Base-by-base conservation (phyloP, 2,113 vertebrate species). In the Empidonax traillii region DNA sequence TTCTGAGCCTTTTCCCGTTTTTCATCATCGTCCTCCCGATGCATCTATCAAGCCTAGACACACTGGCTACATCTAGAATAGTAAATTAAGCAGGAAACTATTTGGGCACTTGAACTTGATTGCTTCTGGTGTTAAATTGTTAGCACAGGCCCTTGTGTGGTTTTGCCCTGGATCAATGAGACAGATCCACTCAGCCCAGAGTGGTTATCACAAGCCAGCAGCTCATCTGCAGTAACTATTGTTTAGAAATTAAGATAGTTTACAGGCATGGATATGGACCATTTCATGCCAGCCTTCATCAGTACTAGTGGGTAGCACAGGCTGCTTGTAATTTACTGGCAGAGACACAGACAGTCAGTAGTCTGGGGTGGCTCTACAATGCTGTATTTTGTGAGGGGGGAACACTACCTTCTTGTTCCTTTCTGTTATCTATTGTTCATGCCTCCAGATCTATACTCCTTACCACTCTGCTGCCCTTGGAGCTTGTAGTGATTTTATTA, bases 1-100 rank as follows among this genome's bases (percentile, higher is more conserved):
- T 73, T 94, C 43, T 85, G 71, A 90, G 39, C 23, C 51, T 85
- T 82, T 86, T 67, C 15, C 67, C 39, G 25, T 93, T 85, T 94
- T 91, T 96, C 58, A 90, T 10, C 49, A 16, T 69, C 1, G 0
- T 80, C 43, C 24, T 87, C 47, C 72, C 21, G 43, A 44, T 11
- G 43, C 27, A 62, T 85, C 37, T 63, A 24, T 90, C 30, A 87
- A 82, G 27, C 58, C 62, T 61, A 75, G 87, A 75, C 74, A 76
- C 16, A 35, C 49, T 88, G 87, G 63, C 67, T 93, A 43, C 85
- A 58, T 85, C 75, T 84, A 35, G 72, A 93, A 77, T 35, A 92
- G 76, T 92, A 96, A 88, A 89, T 84, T 77, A 84, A 81, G 10
- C 30, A 30, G 59, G 43, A 90, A 63, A 47, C 7, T 43, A 63